These are phyloP conservation scores for Varanus komodoensis DNA, from an alignment of 2,113 vertebrate genomes.

Conservation along the genomic window DNA sequence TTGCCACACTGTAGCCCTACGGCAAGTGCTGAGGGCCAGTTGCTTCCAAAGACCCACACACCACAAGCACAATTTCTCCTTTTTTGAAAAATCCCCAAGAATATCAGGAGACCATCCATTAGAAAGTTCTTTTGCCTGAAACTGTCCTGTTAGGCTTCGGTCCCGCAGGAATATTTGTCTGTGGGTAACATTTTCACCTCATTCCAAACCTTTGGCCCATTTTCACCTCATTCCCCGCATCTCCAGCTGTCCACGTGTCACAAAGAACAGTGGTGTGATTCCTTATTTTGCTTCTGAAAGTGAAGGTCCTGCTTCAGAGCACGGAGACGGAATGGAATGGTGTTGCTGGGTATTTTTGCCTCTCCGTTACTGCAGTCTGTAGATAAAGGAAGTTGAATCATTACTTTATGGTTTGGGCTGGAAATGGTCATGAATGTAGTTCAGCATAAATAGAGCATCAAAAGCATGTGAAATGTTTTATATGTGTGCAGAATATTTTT, in stretches of 20 bases:
- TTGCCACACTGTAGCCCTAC: background rate
- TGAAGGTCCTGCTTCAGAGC: background rate
- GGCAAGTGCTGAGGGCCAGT: background rate
- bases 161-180: background rate
- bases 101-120: background rate
- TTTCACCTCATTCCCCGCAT: no score
- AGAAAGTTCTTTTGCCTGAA: background rate
- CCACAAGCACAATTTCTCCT: background rate
- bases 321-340: background rate
- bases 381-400: conserved; percentile 4
- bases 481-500: background rate
- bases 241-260: background rate
- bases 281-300: background rate
- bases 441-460: background rate
- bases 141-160: background rate
- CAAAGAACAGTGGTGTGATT: background rate
- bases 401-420: background rate
- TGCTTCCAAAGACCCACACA: background rate
- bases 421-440: background rate
- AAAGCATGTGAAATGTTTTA: background rate
- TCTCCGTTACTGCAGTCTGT: background rate
- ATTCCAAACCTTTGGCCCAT: no score
- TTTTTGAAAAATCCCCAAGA: background rate
- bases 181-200: background rate
- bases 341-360: background rate